Evolutionary conservation across 35 echinoderm and acorn worm genomes (phyloP).

Genomic region (Holothuria glaberrima): DNA sequence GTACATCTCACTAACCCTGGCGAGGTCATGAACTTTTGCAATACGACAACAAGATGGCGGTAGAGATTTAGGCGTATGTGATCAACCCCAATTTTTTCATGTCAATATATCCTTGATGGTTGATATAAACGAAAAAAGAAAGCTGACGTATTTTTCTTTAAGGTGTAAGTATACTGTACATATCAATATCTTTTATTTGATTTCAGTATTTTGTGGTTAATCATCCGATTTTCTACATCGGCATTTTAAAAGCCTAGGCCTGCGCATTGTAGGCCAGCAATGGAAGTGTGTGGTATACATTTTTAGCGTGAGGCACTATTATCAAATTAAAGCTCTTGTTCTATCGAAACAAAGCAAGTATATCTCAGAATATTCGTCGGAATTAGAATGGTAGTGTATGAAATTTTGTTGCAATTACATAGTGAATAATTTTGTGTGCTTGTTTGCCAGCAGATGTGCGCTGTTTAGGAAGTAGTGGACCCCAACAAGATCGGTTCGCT

Average conservation of each 20-base stretch:
- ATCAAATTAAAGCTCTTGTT: constrained; percentile 29
- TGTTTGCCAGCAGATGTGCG: too few relatives aligned
- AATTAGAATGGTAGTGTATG: not conserved
- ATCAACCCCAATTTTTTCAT: constrained; percentile 50
- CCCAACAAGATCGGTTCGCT: too few relatives aligned
- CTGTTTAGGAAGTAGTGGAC: too few relatives aligned
- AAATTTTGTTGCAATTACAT: too few relatives aligned
- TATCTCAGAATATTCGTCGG: not conserved
- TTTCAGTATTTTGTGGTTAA: constrained; percentile 4
- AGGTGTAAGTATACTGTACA: constrained; percentile 48
- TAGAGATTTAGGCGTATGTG: constrained; percentile 64
- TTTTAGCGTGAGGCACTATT: constrained; percentile 29
- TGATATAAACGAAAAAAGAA: constrained; percentile 42
- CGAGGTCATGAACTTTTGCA: constrained; percentile 56
- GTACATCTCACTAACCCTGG: constrained; percentile 32
- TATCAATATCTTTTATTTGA: constrained; percentile 30
- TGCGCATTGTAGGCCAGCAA: constrained; percentile 14
- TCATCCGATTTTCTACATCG: constrained; percentile 41
- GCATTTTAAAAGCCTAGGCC: constrained; percentile 52
- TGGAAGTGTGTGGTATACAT: not conserved
- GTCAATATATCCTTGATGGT: constrained; percentile 57
- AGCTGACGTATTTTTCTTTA: constrained; percentile 49
- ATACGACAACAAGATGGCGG: constrained; percentile 70
- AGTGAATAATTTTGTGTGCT: too few relatives aligned
- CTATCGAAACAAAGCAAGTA: constrained; percentile 33